These are phyloP conservation scores for Leuctra nigra DNA, from an alignment of 2,888 invertebrate genomes.

Conservation along the genomic window DNA sequence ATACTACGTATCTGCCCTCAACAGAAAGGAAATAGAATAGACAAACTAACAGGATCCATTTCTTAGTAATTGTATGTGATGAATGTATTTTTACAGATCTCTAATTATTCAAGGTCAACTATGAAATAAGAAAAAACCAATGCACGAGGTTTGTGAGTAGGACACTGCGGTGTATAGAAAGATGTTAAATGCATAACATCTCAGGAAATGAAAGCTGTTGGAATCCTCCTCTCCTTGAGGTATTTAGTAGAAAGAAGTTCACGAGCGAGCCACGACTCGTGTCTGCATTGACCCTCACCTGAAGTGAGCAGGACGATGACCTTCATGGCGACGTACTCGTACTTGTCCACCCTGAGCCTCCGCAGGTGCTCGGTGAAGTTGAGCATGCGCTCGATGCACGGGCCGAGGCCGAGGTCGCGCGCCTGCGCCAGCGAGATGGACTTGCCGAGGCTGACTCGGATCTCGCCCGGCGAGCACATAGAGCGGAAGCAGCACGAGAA, in stretches of 20 bases:
- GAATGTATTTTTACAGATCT: no score
- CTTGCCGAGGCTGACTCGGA: conserved; percentile 62
- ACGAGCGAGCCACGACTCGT: no score
- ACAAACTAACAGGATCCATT: no score
- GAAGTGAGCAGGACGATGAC: conserved; percentile 87
- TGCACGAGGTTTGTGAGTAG: background rate
- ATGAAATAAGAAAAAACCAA: no score
- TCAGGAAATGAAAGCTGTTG: background rate
- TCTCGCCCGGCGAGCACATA: conserved; percentile 83
- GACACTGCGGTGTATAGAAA: background rate
- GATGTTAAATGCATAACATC: background rate
- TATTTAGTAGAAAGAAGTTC: no score
- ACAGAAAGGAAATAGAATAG: no score
- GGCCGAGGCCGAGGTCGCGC: conserved; percentile 65
- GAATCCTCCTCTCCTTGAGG: no score
- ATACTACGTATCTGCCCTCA: no score
- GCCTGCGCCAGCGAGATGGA: conserved; percentile 60
- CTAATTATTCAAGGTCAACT: no score
- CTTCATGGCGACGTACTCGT: conserved; percentile 96
- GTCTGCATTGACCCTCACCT: conserved; percentile 61
- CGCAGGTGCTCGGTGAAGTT: conserved; percentile 90
- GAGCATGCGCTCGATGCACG: conserved; percentile 91
- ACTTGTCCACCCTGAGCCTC: conserved; percentile 83
- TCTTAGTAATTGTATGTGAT: no score
- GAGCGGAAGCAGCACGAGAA: conserved; percentile 94